Conservation (phyloP, 1,140 invertebrate species). For the Drosophila sp. region DNA sequence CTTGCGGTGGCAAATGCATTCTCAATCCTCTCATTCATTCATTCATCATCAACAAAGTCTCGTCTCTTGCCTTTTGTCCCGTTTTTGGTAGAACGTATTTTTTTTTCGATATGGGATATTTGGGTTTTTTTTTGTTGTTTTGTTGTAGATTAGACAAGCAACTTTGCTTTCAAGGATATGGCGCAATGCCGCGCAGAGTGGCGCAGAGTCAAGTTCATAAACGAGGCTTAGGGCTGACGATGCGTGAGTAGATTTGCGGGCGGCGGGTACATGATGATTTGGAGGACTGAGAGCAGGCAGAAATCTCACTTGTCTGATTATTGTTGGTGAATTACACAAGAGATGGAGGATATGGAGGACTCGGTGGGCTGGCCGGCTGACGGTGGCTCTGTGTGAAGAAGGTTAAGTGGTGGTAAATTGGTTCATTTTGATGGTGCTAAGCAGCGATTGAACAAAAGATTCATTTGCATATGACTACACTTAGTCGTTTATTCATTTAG, state of each 20-base stretch:
- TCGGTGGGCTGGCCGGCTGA: too few relatives aligned
- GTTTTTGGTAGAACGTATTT: conserved; percentile 50
- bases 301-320: conserved; percentile 16
- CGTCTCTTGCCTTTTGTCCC: conserved; percentile 20
- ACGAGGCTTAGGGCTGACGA: conserved; percentile 31
- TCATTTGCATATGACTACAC: background rate
- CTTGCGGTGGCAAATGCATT: conserved; percentile 53
- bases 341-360: background rate
- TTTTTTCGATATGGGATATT: conserved; percentile 16
- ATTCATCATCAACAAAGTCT: background rate
- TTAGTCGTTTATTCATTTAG: background rate
- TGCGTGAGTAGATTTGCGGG: conserved; percentile 39
- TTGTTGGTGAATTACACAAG: conserved; percentile 14
- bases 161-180: background rate
- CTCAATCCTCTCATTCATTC: conserved; percentile 31
- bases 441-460: background rate
- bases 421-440: conserved; percentile 2
- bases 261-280: background rate
- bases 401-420: conserved; percentile 47
- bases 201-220: conserved; percentile 46
- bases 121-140: conserved; percentile 36
- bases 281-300: background rate
- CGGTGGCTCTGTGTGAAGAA: conserved; percentile 39
- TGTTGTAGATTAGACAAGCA: conserved; percentile 68
- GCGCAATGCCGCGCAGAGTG: background rate